These are phyloP conservation scores for Lutjanus erythropterus DNA, from an alignment of 2,113 vertebrate genomes.

Conservation along the genomic window DNA sequence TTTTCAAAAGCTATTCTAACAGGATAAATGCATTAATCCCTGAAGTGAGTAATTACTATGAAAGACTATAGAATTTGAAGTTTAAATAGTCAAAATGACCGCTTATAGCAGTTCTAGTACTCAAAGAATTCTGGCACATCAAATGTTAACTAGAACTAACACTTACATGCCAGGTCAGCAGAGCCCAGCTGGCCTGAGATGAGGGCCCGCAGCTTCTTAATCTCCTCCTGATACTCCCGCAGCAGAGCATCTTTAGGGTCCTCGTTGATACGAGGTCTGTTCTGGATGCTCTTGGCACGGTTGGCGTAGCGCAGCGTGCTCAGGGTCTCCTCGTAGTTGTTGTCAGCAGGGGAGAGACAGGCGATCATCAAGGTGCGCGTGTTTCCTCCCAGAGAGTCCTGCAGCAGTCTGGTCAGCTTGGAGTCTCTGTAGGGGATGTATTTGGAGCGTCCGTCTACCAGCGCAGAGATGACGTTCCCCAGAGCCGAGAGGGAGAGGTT, in stretches of 20 bases:
- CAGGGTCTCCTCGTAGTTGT: constrained; percentile 91
- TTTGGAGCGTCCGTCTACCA: constrained; percentile 89
- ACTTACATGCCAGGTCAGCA: constrained; percentile 79
- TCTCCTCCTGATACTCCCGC: constrained; percentile 92
- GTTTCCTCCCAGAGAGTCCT: constrained; percentile 93
- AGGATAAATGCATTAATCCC: no score
- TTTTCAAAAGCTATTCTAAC: no score
- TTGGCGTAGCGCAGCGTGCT: constrained; percentile 90
- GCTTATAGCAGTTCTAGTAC: no score
- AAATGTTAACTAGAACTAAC: no score
- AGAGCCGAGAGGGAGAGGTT: constrained; percentile 92
- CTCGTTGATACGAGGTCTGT: constrained; percentile 90
- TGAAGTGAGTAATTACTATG: no score
- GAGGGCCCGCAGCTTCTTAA: constrained; percentile 87
- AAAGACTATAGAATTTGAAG: no score
- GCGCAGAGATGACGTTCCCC: constrained; percentile 92
- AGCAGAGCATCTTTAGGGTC: constrained; percentile 94
- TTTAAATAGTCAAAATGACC: no score
- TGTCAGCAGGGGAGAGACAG: constrained; percentile 90
- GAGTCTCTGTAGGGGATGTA: constrained; percentile 93
- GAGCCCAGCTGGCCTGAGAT: constrained; percentile 84
- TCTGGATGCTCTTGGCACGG: constrained; percentile 91
- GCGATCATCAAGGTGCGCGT: constrained; percentile 93
- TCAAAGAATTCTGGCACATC: no score
- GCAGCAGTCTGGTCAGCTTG: constrained; percentile 92